Percentiles rank a stretch among this genome's conserved stretches.
These are phyloP conservation scores for Mus musculus DNA, from an alignment of 2,113 vertebrate species.

Conservation along the genomic window GRCm39 chr6:32185501-32186000, in stretches of 20 bases:
- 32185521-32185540: not conserved
- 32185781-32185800: too few relatives aligned
- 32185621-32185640: not conserved
- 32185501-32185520: not conserved
- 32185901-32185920: not conserved
- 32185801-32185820: not conserved
- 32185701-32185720: not conserved
- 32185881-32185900: not conserved
- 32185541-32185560: not conserved
- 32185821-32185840: too few relatives aligned
- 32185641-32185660: not conserved
- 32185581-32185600: not conserved
- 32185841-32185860: not conserved
- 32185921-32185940: not conserved
- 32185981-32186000: not conserved
- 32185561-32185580: not conserved
- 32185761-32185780: not conserved
- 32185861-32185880: not conserved
- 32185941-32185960: not conserved
- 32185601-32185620: too few relatives aligned
- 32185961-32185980: rapidly evolving
- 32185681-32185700: not conserved
- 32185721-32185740: not conserved
- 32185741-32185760: not conserved
- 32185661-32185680: too few relatives aligned